Percentiles rank a stretch among this genome's conserved stretches.
Conservation (phyloP, 2,113 vertebrate species). For the Leptosomus discolor region DNA sequence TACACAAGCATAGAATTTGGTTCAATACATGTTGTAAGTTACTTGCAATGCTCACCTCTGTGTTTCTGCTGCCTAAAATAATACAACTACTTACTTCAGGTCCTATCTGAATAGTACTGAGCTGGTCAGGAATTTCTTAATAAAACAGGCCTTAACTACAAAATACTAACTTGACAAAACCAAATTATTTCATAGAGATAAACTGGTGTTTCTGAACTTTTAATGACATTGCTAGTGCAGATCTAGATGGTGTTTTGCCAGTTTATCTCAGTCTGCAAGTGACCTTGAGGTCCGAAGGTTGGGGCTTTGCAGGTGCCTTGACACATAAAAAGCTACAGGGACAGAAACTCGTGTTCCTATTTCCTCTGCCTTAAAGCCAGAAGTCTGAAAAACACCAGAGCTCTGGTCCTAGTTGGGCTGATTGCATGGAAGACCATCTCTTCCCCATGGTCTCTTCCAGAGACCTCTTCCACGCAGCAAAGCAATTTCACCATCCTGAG, state of each 20-base stretch:
- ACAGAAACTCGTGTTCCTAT: background rate
- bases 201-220: background rate
- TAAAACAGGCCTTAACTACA: background rate
- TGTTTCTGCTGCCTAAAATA: background rate
- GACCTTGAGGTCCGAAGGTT: background rate
- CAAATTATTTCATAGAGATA: background rate
- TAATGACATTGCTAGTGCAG: background rate
- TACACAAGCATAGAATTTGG: background rate
- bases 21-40: background rate
- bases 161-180: background rate
- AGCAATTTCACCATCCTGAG: background rate
- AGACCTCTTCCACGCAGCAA: background rate
- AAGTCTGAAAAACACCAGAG: background rate
- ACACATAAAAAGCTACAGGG: background rate
- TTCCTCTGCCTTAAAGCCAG: background rate
- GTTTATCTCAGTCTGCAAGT: background rate
- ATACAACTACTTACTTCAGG: background rate
- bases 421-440: background rate
- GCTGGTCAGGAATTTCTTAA: background rate
- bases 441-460: background rate
- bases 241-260: background rate
- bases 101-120: background rate
- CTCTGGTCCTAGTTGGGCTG: background rate
- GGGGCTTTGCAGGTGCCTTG: background rate
- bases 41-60: rapidly evolving